Base-by-base conservation (phyloP, 2,888 invertebrate genomes). In the Mythimna loreyi region DNA sequence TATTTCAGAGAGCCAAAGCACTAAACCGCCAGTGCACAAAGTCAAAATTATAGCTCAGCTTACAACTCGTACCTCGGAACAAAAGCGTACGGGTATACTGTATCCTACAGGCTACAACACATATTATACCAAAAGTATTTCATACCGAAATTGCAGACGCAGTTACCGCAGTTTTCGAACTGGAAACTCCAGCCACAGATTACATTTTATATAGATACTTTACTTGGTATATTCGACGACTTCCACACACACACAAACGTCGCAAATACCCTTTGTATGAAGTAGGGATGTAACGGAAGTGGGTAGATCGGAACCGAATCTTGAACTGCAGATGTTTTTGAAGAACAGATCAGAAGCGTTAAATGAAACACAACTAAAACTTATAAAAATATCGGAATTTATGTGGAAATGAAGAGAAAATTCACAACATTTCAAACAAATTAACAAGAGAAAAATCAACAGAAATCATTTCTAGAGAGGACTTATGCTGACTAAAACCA, bases 131-230 rank as follows among this genome's bases (percentile, higher is more conserved):
- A 56, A 73, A 71, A 69, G 65, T 65, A 80, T 83, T 70, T 82
- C 72, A 75, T 81, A 67, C 66, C 55, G 72, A 78, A 78, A 76
- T 80, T 80, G 75, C 61, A 75, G 60, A 75, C 75, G 30, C 50
- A 58, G 75, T 80, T 64, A 64, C 68, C 75, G 57, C 60, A 80
- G 75, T 65, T 66, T 80, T 75, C 69, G 47, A 77, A 66, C 69
- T 59, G 40, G 58, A 36, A 77, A 75, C 69, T 69, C 60, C 40
- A 1, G 25, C 62, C 59, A 75, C 62, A 59, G 65, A 77, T 62
- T 69, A 68, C 43, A 65, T 63, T 47, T 55, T 21, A 53, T 43
- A 74, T 43, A 60, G 25, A 65, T 30, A 57, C 30, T 55, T n/a
- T 11, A 52, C 75, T 65, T 25, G 36, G 21, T 56, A 53, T 23